Conservation (phyloP, 2,888 invertebrate genomes). For the Fragum whitleyi region DNA sequence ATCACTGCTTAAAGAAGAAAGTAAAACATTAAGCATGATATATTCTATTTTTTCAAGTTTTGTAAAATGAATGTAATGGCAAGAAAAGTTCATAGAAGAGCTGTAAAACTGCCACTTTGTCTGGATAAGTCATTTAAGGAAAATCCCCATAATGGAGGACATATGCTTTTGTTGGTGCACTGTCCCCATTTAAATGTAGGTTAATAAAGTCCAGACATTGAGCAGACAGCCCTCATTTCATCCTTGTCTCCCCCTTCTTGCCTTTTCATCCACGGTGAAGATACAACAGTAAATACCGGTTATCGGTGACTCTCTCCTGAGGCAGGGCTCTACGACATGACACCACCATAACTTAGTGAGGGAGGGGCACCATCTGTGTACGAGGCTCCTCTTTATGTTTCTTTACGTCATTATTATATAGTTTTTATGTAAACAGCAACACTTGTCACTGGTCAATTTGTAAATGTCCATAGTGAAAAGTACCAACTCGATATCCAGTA, state of each 20-base stretch:
- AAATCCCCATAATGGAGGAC: too few species aligned
- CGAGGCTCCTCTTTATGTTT: constrained; percentile 30
- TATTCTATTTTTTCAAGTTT: too few species aligned
- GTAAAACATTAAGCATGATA: too few species aligned
- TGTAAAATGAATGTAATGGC: constrained; percentile 51
- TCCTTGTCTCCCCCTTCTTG: constrained; percentile 39
- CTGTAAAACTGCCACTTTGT: neutral
- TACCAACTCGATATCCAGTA: neutral
- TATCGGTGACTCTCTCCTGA: constrained; percentile 57
- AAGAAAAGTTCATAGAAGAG: constrained; percentile 35
- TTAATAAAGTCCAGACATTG: constrained; percentile 10
- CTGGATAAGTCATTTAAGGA: neutral
- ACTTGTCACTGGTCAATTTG: neutral
- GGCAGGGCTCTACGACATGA: constrained; percentile 75
- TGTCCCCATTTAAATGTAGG: too few species aligned
- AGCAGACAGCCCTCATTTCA: constrained; percentile 8
- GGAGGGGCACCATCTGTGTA: constrained; percentile 48
- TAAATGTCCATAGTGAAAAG: constrained; percentile 8
- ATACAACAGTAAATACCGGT: constrained; percentile 58
- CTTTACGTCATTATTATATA: neutral
- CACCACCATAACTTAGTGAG: constrained; percentile 70
- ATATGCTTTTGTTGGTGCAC: neutral
- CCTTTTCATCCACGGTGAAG: constrained; percentile 57
- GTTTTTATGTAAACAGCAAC: neutral
- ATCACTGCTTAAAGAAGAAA: too few species aligned